These are phyloP conservation scores for Parus major DNA, from an alignment of 2,113 vertebrate genomes.

Conservation along the genomic window DNA sequence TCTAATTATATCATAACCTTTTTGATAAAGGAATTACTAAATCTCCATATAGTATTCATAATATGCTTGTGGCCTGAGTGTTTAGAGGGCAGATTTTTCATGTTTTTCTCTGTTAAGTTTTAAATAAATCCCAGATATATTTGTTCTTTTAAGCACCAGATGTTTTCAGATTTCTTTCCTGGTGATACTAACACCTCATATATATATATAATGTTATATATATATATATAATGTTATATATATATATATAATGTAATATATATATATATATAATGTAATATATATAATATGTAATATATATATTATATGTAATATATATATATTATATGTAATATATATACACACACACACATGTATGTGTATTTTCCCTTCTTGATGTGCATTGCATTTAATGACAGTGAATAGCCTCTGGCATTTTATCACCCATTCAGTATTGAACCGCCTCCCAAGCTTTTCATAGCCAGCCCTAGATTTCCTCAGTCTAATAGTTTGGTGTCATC, in stretches of 20 bases:
- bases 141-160: not conserved
- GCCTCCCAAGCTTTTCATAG: not conserved
- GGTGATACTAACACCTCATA: not conserved
- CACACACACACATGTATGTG: not conserved
- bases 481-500: not conserved
- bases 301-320: not conserved
- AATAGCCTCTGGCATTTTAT: constrained; percentile 32
- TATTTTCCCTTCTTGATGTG: not conserved
- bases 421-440: constrained; percentile 1
- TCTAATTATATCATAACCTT: not conserved
- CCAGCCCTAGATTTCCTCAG: not conserved
- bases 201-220: not conserved
- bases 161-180: not conserved
- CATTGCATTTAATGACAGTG: not conserved
- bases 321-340: no score
- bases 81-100: not conserved
- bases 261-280: not conserved
- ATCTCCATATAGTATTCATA: not conserved
- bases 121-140: not conserved
- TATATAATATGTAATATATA: no score
- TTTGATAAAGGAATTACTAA: not conserved
- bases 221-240: no score
- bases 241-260: not conserved
- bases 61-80: not conserved
- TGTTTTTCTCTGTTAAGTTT: not conserved